Conservation (phyloP, 2,797 vertebrate genomes). For the Chelmon rostratus region DNA sequence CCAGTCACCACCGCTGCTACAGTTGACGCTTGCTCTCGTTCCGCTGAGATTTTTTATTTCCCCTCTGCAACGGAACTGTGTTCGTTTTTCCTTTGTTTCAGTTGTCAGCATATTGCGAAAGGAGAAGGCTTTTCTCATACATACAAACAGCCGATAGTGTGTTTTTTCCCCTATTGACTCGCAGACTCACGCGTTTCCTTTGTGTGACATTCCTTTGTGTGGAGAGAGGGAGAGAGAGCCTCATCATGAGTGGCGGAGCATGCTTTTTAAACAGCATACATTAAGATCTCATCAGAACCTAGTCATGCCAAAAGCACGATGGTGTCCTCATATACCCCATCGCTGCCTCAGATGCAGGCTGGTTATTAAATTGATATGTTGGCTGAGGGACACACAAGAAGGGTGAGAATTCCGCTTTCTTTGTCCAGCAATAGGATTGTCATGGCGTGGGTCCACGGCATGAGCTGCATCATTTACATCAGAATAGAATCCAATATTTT, state of each 20-base stretch:
- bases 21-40: background rate
- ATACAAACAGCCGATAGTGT: background rate
- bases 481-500: constrained; percentile 38
- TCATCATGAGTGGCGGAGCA: constrained; percentile 44
- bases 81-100: constrained; percentile 27
- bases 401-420: constrained; percentile 47
- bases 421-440: constrained; percentile 69
- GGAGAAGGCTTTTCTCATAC: background rate
- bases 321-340: constrained; percentile 61
- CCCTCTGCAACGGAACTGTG: background rate
- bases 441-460: constrained; percentile 42
- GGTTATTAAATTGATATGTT: constrained; percentile 64
- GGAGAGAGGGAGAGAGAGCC: constrained; percentile 23
- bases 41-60: constrained; percentile 20
- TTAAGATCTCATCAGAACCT: constrained; percentile 39
- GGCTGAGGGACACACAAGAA: constrained; percentile 39
- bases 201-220: constrained; percentile 81
- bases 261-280: constrained; percentile 53
- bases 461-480: constrained; percentile 60
- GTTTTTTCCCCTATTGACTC: constrained; percentile 19
- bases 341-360: constrained; percentile 34
- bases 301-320: constrained; percentile 48
- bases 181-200: constrained; percentile 59
- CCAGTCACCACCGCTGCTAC: background rate
- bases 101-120: background rate